phyloP scores from a whole-genome alignment of 2,113 vertebrate species.

The Tragelaphus strepsiceros region DNA sequence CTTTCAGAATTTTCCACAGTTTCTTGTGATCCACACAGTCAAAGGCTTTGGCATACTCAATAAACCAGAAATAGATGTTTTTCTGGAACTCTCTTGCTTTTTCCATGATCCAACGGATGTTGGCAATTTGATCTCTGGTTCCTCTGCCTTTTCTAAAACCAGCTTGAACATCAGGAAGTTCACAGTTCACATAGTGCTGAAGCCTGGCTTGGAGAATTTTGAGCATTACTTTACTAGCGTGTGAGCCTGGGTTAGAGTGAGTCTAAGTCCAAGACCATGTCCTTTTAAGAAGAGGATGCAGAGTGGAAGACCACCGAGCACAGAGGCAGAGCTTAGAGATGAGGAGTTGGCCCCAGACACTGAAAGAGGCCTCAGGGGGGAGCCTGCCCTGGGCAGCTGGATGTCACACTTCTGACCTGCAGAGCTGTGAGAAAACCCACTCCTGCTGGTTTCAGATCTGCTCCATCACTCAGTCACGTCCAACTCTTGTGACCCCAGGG shows the following conservation, averaged over 20 bases:
- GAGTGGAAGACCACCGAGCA: accelerated
- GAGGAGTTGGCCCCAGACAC: neutral
- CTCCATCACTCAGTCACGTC: neutral
- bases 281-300: neutral
- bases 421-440: neutral
- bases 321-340: neutral
- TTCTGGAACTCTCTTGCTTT: no score
- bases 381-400: accelerated
- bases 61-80: no score
- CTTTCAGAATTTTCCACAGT: no score
- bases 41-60: no score
- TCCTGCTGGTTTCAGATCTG: neutral
- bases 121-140: no score
- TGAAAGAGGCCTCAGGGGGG: neutral
- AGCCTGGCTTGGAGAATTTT: no score
- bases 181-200: no score
- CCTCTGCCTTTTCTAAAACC: no score
- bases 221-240: no score
- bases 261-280: accelerated
- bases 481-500: neutral
- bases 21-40: no score
- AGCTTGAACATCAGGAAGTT: no score
- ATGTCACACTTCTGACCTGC: neutral
- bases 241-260: neutral
- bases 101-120: no score